Conservation (phyloP, 2,888 invertebrate species). For the Uropetala carovei region DNA sequence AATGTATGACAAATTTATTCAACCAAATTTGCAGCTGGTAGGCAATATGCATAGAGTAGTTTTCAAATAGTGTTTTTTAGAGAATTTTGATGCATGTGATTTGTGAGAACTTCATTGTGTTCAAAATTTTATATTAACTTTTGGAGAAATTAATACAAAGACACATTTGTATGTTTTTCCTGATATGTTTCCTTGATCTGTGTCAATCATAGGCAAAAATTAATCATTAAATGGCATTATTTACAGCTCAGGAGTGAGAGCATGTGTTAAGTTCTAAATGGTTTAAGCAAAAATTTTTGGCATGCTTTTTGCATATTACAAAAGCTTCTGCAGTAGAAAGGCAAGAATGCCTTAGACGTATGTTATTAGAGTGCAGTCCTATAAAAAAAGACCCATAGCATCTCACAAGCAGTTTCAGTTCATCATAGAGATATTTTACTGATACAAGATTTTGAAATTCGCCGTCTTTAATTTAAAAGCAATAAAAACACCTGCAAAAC, state of each 20-base stretch:
- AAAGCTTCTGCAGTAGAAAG: too few relatives aligned
- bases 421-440: too few relatives aligned
- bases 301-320: background rate
- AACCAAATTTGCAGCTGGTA: constrained; percentile 23
- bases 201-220: background rate
- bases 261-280: background rate
- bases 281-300: background rate
- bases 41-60: constrained; percentile 45
- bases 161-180: background rate
- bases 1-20: background rate
- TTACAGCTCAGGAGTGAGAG: background rate
- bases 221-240: background rate
- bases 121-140: background rate
- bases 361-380: too few relatives aligned
- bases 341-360: too few relatives aligned
- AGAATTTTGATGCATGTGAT: constrained; percentile 36
- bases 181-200: background rate
- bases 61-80: constrained; percentile 35
- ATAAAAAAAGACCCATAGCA: too few relatives aligned
- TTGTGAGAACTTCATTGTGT: background rate
- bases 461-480: too few relatives aligned
- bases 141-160: constrained; percentile 60
- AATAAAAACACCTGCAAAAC: too few relatives aligned
- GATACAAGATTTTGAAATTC: too few relatives aligned
- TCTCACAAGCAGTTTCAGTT: too few relatives aligned